Evolutionary conservation across 1,140 invertebrate species (phyloP).

Genomic region (Cotesia vestalis): DNA sequence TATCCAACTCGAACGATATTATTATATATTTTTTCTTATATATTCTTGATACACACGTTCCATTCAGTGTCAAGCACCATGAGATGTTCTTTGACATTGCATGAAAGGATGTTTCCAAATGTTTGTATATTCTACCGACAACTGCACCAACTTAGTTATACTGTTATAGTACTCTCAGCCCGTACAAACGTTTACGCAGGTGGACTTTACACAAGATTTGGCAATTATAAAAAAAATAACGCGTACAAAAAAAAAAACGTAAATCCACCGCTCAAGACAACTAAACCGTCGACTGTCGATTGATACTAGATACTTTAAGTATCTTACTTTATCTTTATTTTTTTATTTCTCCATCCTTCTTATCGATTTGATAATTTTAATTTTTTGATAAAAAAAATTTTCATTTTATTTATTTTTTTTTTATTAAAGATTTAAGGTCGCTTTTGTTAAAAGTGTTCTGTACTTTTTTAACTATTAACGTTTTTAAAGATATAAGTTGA

Average conservation of each 20-base stretch:
- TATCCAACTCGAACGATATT: neutral
- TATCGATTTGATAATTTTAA: too few species aligned
- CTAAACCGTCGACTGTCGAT: neutral
- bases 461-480: too few species aligned
- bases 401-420: too few species aligned
- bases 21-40: slow-evolving; percentile 8
- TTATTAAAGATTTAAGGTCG: too few species aligned
- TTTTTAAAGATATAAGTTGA: too few species aligned
- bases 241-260: slow-evolving; percentile 31
- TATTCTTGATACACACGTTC: slow-evolving; percentile 31
- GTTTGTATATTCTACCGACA: slow-evolving; percentile 45
- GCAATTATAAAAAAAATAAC: slow-evolving; percentile 37
- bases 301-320: too few species aligned
- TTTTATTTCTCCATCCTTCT: too few species aligned
- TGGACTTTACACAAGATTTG: slow-evolving; percentile 35
- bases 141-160: slow-evolving; percentile 26
- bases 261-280: neutral
- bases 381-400: too few species aligned
- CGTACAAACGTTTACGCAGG: slow-evolving; percentile 50
- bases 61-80: slow-evolving; percentile 49
- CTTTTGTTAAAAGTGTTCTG: too few species aligned
- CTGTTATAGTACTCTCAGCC: neutral
- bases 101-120: slow-evolving; percentile 51
- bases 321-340: too few species aligned
- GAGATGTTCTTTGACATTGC: slow-evolving; percentile 46